Percentiles rank a stretch among this genome's conserved stretches.
These are phyloP conservation scores for Unio pictorum DNA, from an alignment of 2,888 invertebrate species.

Conservation along the genomic window DNA sequence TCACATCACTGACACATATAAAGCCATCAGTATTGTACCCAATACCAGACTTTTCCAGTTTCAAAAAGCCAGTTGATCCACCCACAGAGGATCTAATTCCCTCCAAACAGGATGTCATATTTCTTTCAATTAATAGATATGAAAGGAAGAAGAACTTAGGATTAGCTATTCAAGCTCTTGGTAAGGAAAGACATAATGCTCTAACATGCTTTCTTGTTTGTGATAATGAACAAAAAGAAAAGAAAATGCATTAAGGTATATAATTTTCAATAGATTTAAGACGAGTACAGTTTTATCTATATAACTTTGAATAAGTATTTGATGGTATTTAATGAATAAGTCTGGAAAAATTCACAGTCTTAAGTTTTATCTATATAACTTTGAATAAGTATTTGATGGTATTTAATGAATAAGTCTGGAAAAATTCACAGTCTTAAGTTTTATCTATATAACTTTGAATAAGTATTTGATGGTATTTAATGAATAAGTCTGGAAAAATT, in stretches of 20 bases:
- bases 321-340: no score
- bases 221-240: neutral
- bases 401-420: no score
- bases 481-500: no score
- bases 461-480: no score
- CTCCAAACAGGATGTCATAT: constrained; percentile 73
- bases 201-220: neutral
- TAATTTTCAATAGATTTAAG: neutral
- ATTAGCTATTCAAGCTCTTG: constrained; percentile 87
- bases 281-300: no score
- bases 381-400: no score
- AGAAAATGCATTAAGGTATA: neutral
- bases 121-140: constrained; percentile 96
- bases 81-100: constrained; percentile 58
- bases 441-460: no score
- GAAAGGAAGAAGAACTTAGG: constrained; percentile 96
- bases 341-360: no score
- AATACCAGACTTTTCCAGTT: constrained; percentile 83
- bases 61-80: constrained; percentile 53
- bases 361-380: no score
- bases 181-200: constrained; percentile 68
- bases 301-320: no score
- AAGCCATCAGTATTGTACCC: constrained; percentile 92
- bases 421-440: no score
- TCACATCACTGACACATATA: constrained; percentile 78